Base-by-base conservation (phyloP, 2,797 vertebrate species). In the Syncerus caffer region DNA sequence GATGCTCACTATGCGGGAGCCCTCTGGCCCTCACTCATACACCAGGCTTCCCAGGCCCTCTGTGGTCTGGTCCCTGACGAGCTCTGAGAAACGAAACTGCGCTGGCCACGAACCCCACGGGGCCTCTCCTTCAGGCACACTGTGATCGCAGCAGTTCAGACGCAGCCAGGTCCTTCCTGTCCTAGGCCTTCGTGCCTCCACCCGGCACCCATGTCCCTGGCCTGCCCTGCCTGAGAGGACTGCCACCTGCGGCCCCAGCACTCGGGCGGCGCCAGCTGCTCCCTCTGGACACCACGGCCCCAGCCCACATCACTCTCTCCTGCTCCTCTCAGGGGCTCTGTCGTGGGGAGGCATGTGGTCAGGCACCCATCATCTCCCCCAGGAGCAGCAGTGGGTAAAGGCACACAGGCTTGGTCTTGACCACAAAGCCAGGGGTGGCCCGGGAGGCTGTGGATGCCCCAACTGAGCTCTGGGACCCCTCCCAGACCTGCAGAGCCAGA, bases 391-490 rank as follows among this genome's bases (percentile, higher is more conserved):
- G 42, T 1, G 60, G 45, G 58, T 8, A 21, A 38, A 25, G 45
- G 27, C 19, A 6, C 67, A 47, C 3, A 29, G 19, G 23, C 10
- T 11, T 76, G 78, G 51, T 53, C 89, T 67, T 31, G 53, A 80
- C 42, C 71, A 50, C 34, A 60, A 53, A 89, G 79, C 29, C 16
- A n/a, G 21, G 38, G 7, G 47, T 51, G 85, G 82, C 42, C 34
- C 0, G 0, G 58, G 51, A 57, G 51, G 86, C 57, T 13, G 11
- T 7, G 50, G 38, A 31, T 9, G 0, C 15, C 47, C 4, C 1
- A 4, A 47, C 27, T 23, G 0, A 19, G 7, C 13, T 21, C 85
- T 13, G 8, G 64, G 71, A 50, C 12, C 23, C 60, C 50, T 74
- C 31, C 80, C 71, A 27, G 4, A 29, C 71, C 29, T 1, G 7